Percentiles rank a stretch among this genome's conserved stretches.
These are phyloP conservation scores for Solea senegalensis DNA, from an alignment of 2,113 vertebrate species.

Conservation along the genomic window DNA sequence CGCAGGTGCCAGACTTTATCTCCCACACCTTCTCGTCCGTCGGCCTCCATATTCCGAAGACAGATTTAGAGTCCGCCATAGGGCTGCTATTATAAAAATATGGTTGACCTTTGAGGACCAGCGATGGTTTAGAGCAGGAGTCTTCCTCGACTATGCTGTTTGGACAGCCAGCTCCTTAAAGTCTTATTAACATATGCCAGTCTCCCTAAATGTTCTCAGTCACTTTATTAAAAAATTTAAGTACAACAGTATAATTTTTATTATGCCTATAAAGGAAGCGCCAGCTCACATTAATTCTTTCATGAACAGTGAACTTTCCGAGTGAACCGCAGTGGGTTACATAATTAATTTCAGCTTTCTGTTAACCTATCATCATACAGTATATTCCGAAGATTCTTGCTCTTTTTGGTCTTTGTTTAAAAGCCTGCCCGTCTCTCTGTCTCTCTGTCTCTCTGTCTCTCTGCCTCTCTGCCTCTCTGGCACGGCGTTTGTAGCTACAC, in stretches of 20 bases:
- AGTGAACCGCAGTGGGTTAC: conserved; percentile 82
- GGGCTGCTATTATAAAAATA: conserved; percentile 79
- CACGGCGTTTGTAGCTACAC: background rate
- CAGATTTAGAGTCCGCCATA: conserved; percentile 75
- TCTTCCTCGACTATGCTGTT: conserved; percentile 60
- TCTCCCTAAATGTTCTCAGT: conserved; percentile 90
- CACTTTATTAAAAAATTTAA: conserved; percentile 95
- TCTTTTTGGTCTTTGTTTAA: conserved; percentile 39
- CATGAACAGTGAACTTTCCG: conserved; percentile 90
- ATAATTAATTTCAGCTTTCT: conserved; percentile 89
- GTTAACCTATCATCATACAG: conserved; percentile 47
- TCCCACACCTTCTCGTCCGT: conserved; percentile 40
- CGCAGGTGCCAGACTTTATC: conserved; percentile 50
- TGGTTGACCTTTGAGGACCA: conserved; percentile 79
- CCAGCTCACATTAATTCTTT: conserved; percentile 87
- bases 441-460: conserved; percentile 24
- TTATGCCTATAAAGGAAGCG: conserved; percentile 89
- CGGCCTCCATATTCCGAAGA: conserved; percentile 52
- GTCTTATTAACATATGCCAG: conserved; percentile 87
- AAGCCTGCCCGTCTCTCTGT: conserved; percentile 12
- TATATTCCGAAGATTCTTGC: conserved; percentile 48
- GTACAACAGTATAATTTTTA: conserved; percentile 93
- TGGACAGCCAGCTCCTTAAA: conserved; percentile 59
- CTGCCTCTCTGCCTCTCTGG: conserved; percentile 1
- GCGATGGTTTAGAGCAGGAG: conserved; percentile 50